Conservation (phyloP, 2,797 vertebrate species). For the Nasua narica region DNA sequence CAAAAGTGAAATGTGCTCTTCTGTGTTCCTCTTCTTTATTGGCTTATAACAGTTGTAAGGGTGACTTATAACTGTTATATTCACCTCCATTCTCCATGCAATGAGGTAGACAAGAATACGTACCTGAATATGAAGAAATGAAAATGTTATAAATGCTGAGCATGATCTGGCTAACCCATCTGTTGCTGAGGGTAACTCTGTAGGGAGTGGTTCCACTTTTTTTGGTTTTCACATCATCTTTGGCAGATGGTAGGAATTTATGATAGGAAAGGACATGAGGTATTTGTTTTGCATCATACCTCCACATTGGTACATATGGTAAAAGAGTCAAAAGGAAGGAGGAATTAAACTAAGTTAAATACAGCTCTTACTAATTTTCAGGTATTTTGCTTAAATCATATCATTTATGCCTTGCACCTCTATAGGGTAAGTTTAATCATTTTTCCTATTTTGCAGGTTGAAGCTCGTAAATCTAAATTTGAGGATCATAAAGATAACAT, state of each 20-base stretch:
- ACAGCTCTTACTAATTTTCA: neutral
- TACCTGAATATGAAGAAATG: neutral
- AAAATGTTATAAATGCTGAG: neutral
- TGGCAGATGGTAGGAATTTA: neutral
- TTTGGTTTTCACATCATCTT: neutral
- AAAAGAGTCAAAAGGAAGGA: neutral
- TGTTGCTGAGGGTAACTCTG: neutral
- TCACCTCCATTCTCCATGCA: neutral
- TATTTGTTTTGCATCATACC: neutral
- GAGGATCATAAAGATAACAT: neutral
- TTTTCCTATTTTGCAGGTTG: neutral
- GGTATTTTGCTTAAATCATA: neutral
- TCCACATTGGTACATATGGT: neutral
- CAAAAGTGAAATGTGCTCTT: neutral
- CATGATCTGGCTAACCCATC: too few species aligned
- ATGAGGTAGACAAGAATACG: neutral
- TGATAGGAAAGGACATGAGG: neutral
- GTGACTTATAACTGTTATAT: too few species aligned
- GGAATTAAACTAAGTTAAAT: neutral
- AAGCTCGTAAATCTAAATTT: neutral
- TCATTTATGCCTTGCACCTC: neutral
- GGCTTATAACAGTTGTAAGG: neutral
- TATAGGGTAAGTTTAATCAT: neutral
- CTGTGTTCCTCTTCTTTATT: neutral
- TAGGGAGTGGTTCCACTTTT: neutral